phyloP scores from a whole-genome alignment of 2,113 vertebrate genomes.

The Phaethon lepturus region DNA sequence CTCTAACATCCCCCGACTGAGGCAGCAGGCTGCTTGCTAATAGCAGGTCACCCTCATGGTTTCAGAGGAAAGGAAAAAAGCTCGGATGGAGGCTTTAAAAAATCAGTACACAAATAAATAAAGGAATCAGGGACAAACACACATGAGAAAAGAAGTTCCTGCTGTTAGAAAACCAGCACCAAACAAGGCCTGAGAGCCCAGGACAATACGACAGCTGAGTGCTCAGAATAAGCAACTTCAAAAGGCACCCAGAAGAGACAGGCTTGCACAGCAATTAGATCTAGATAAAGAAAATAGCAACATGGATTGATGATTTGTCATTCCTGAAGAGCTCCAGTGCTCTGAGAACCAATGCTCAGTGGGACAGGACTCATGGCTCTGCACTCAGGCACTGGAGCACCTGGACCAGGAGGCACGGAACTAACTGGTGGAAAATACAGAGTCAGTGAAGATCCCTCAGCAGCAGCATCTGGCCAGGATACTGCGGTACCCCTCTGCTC shows the following conservation, averaged over 20 bases:
- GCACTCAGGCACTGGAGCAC: not conserved
- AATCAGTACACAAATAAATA: not conserved
- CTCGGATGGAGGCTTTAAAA: not conserved
- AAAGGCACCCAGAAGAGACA: not conserved
- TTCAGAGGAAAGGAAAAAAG: not conserved
- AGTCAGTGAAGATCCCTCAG: not conserved
- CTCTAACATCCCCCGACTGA: constrained; percentile 65
- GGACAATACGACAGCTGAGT: not conserved
- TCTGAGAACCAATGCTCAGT: not conserved
- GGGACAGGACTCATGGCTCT: not conserved
- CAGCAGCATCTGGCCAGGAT: not conserved
- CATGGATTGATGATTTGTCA: accelerated
- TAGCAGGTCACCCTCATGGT: constrained; percentile 15
- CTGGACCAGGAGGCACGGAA: not conserved
- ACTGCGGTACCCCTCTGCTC: not conserved
- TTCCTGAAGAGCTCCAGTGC: not conserved
- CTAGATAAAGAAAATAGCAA: not conserved
- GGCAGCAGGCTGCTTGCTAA: constrained; percentile 73
- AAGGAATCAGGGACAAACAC: not conserved
- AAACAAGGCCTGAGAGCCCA: not conserved
- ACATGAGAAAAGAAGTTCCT: not conserved
- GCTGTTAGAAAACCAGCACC: not conserved
- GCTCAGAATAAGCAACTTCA: not conserved
- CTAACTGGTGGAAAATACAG: not conserved
- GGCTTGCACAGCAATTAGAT: not conserved